These are phyloP conservation scores for Propithecus coquereli DNA, from an alignment of 2,113 vertebrate genomes.

Conservation along the genomic window DNA sequence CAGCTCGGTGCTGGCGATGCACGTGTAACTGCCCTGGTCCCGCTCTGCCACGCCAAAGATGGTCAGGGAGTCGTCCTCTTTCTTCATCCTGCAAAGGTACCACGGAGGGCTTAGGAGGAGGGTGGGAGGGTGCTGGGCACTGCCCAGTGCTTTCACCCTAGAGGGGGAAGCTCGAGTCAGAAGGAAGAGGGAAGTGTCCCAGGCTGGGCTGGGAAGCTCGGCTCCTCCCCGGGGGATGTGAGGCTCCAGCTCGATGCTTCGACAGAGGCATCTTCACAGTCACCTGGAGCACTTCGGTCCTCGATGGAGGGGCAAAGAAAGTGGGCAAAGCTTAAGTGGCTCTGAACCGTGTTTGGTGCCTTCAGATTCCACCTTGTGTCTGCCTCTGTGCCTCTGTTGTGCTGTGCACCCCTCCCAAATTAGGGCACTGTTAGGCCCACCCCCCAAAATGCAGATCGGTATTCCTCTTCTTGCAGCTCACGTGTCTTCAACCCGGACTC, in stretches of 20 bases:
- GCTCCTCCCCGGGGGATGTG: background rate
- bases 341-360: accelerated
- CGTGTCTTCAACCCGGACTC: background rate
- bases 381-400: background rate
- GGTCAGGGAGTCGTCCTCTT: conserved; percentile 89
- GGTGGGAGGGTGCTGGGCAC: accelerated
- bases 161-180: accelerated
- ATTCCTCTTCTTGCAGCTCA: background rate
- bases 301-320: too few relatives aligned
- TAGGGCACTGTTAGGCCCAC: accelerated
- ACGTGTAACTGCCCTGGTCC: conserved; percentile 94
- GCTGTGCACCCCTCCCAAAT: background rate
- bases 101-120: background rate
- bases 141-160: background rate
- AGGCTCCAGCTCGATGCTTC: background rate
- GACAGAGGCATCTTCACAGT: background rate
- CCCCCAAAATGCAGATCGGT: background rate
- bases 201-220: background rate
- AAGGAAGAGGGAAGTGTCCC: background rate
- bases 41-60: conserved; percentile 89
- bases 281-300: accelerated
- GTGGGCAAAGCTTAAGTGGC: accelerated
- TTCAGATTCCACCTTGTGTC: background rate
- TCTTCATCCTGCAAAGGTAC: conserved; percentile 86
- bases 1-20: conserved; percentile 91